Conservation (phyloP, 2,113 vertebrate genomes). For the Eulemur rufifrons region DNA sequence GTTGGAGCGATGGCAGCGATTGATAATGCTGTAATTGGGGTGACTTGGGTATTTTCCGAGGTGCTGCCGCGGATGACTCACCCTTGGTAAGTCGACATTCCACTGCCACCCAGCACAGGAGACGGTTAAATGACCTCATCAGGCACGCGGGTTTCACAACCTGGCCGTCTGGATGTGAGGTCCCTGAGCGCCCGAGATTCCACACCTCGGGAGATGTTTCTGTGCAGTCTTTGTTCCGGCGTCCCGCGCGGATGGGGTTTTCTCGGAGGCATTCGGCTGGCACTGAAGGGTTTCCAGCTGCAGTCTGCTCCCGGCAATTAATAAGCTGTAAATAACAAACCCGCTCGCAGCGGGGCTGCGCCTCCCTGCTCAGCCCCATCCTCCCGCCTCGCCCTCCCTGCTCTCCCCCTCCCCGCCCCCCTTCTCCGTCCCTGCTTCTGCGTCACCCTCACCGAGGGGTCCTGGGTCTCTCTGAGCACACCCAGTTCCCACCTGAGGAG, state of each 20-base stretch:
- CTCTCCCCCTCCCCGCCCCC: neutral
- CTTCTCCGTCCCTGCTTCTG: neutral
- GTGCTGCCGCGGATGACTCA: conserved; percentile 43
- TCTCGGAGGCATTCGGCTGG: neutral
- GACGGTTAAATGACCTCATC: neutral
- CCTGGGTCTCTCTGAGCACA: neutral
- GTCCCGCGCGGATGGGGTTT: neutral
- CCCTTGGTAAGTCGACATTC: neutral
- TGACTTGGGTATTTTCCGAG: conserved; percentile 61
- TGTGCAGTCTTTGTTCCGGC: conserved; percentile 37
- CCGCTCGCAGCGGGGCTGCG: neutral
- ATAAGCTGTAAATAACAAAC: neutral
- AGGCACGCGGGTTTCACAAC: conserved; percentile 52
- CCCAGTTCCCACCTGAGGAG: no score
- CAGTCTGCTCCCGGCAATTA: neutral
- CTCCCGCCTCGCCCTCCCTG: neutral
- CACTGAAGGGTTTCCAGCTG: neutral
- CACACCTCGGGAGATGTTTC: neutral
- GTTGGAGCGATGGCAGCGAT: conserved; percentile 23
- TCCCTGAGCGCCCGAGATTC: conserved; percentile 35
- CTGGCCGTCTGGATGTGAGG: neutral
- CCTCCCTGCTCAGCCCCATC: neutral
- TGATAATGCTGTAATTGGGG: conserved; percentile 55
- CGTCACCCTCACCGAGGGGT: neutral
- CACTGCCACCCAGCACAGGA: neutral